Base-by-base conservation (phyloP, 2,888 invertebrate genomes). In the Steromphala cineraria region DNA sequence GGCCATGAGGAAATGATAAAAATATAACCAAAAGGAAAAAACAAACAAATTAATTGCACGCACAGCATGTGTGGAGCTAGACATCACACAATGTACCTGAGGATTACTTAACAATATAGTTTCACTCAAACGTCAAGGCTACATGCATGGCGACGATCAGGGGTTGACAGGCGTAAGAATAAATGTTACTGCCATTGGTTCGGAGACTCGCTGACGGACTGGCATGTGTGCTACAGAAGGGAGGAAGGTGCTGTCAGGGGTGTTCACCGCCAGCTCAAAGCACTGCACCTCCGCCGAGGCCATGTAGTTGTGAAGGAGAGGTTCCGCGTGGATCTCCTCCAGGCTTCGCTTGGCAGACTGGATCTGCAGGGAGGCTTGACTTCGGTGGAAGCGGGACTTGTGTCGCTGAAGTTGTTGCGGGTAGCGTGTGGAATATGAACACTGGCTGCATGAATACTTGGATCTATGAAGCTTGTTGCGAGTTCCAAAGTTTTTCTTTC, bases 201-300 rank as follows among this genome's bases (percentile, higher is more conserved):
- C 96, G 92, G 96, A 96, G 91, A 98, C 96, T 94, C 97, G 96
- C 93, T 97, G 96, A 89, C 96, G 96, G 92, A 98, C 98, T 86
- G 98, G 98, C 94, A 98, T 95, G 95, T 97, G 98, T 94, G 98
- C 97, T 91, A 98, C 95, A 90, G 98, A 97, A 87, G 98, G 97
- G 92, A 97, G 96, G 94, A 98, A 96, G 93, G 96, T 96, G 86
- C 92, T 93, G 83, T 75, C 53, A 21, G 75, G 75, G 24, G 24
- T 75, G 40, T 75, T 75, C n/a, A 75, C 75, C 13, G 40, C 75
- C 75, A 75, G 52, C n/a, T 75, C 52, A 24, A 75, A 75, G 28
- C 75, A 46, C 52, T 75, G 75, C 46, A 75, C 52, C 24, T 46
- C 46, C 17, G 75, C 46, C 15, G 75, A 40, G 52, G 40, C 75